Percentiles rank a stretch among this genome's conserved stretches.
Evolutionary conservation across 2,797 vertebrate species (phyloP).

Genomic region (Apodemus agrarius): DNA sequence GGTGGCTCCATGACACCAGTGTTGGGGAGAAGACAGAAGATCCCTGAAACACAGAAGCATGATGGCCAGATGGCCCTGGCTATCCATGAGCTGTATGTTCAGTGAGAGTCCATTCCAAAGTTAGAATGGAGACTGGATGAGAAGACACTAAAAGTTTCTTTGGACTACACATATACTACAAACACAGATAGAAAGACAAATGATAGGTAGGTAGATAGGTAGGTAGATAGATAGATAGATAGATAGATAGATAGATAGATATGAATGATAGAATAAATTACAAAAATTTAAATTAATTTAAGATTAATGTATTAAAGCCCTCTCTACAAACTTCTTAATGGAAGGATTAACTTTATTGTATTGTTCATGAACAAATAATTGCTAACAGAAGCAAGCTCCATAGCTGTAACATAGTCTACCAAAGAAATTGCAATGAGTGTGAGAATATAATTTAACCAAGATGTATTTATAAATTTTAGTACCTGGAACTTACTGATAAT

Average conservation of each 20-base stretch:
- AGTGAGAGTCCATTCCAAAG: background rate
- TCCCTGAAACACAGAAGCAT: background rate
- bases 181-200: background rate
- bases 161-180: background rate
- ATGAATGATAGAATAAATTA: background rate
- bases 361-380: background rate
- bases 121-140: background rate
- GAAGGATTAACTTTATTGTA: background rate
- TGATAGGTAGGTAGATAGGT: background rate
- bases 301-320: background rate
- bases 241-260: background rate
- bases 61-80: background rate
- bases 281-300: background rate
- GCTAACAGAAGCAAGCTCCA: background rate
- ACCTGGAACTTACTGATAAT: constrained; percentile 41
- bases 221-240: background rate
- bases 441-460: constrained; percentile 41
- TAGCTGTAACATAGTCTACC: background rate
- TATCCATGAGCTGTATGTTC: background rate
- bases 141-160: background rate
- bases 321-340: constrained; percentile 13
- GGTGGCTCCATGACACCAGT: background rate
- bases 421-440: constrained; percentile 51
- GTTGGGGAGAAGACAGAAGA: background rate
- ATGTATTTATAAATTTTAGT: constrained; percentile 21